These are phyloP conservation scores for Bujurquina vittata DNA, from an alignment of 2,113 vertebrate genomes.

Conservation along the genomic window DNA sequence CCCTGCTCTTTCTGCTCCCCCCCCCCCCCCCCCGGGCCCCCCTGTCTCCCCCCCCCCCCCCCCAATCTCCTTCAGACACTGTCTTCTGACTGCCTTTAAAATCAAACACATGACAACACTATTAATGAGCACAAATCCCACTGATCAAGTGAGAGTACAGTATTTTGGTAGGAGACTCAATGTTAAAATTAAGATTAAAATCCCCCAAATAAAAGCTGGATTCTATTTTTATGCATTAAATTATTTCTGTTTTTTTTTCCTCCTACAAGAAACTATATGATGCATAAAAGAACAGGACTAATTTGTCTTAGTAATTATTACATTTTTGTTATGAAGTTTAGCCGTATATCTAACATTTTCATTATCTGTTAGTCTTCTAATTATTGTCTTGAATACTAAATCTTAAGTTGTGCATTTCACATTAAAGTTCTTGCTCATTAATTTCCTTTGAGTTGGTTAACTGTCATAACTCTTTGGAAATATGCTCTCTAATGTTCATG, in stretches of 20 bases:
- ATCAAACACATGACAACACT: slow-evolving; percentile 2
- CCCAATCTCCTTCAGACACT: slow-evolving; percentile 17
- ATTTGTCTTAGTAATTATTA: not conserved
- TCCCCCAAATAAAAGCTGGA: rapidly evolving
- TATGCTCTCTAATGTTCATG: not conserved
- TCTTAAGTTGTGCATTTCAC: not conserved
- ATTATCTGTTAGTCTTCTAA: not conserved
- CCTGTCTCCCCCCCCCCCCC: too few relatives aligned
- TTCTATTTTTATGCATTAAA: not conserved
- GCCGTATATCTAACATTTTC: not conserved
- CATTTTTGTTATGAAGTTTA: not conserved
- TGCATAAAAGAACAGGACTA: not conserved
- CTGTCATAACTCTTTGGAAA: not conserved
- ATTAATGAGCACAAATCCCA: not conserved
- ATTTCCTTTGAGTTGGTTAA: not conserved
- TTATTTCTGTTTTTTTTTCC: not conserved
- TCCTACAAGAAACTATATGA: not conserved
- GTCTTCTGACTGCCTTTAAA: slow-evolving; percentile 14
- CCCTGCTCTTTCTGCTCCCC: too few relatives aligned
- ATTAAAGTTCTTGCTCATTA: not conserved
- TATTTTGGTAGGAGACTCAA: not conserved
- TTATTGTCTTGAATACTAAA: not conserved
- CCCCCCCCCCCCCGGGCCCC: too few relatives aligned
- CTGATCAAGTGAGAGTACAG: not conserved
- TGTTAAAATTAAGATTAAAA: not conserved